Evolutionary conservation across 2,113 vertebrate genomes (phyloP), one percentile per base, ranked within the genome.

Genomic region (Neopipo cinnamomea): DNA sequence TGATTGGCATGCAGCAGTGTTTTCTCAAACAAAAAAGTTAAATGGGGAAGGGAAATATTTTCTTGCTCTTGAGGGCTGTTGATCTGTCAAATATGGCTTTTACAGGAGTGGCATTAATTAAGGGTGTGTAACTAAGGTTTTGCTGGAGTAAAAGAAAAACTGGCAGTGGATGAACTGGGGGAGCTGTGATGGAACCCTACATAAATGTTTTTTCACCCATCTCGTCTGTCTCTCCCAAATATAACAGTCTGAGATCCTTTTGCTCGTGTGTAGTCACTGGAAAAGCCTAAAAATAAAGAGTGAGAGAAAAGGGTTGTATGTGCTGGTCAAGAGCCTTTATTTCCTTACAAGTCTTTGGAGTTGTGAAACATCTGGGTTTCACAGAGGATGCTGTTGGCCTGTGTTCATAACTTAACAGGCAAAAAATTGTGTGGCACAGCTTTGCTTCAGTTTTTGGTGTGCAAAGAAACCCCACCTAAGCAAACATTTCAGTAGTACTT

Each of bases 1-100:
- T 23, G 9, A 92, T 55, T 67, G 83, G 47, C 76, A 41, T 37
- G 67, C 22, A 71, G 31, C 28, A 65, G 72, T 79, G 61, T 72
- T 94, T 94, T 71, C 31, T 56, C 65, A 74, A 78, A 94, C 89
- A 94, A 78, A 94, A 78, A 93, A 91, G 90, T 81, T 90, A 89
- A 83, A 78, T 56, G 56, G 76, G 41, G 59, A 71, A 77, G 67
- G 53, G 63, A 88, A 91, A 61, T 77, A 86, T 68, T 93, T 93
- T 96, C 85, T 47, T 84, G 27, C 81, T 66, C 81, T 84, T 80
- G 72, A 53, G 76, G 27, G 49, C 77, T 62, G 44, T 83, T 83
- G 39, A 44, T 63, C 56, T 89, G 59, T 89, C 88, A 56, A 4
- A 68, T 46, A n/a, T 71, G 63, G 47, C 50, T 70, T 83, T 84